Percentiles rank a stretch among this genome's conserved stretches.
phyloP scores from a whole-genome alignment of 2,113 vertebrate genomes.

The Sylvia atricapilla region DNA sequence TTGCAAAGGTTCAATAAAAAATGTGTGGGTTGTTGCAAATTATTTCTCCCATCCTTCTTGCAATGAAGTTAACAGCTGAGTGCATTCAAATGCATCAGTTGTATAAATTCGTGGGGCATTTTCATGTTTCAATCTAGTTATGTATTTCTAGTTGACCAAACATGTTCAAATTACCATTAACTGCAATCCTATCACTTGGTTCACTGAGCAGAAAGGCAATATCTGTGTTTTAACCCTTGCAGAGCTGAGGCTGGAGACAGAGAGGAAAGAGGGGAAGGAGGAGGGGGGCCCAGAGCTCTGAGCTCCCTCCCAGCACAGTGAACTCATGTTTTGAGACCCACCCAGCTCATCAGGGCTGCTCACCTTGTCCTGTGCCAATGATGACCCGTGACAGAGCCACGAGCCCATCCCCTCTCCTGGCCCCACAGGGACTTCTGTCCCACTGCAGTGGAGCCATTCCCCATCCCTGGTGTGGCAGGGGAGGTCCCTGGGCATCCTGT shows the following conservation, averaged over 20 bases:
- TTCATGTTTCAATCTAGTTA: constrained; percentile 80
- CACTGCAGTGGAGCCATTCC: background rate
- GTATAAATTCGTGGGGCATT: constrained; percentile 75
- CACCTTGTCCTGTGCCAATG: accelerated
- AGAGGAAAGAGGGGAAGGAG: background rate
- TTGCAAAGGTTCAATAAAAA: constrained; percentile 70
- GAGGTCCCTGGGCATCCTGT: background rate
- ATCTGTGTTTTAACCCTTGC: constrained; percentile 63
- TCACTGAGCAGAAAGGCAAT: constrained; percentile 74
- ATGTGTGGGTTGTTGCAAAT: constrained; percentile 64
- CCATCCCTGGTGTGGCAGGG: accelerated
- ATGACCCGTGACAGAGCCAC: background rate
- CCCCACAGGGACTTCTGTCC: background rate
- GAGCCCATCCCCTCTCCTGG: accelerated
- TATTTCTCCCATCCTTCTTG: constrained; percentile 68
- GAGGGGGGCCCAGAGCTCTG: background rate
- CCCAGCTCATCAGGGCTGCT: accelerated
- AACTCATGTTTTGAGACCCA: accelerated
- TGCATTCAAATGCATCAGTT: constrained; percentile 74
- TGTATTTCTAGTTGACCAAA: constrained; percentile 80
- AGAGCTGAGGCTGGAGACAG: background rate
- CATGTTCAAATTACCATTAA: constrained; percentile 79
- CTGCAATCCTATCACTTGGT: constrained; percentile 77
- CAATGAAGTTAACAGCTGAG: constrained; percentile 75
- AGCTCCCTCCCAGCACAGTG: background rate